Evolutionary conservation across 2,113 vertebrate species (phyloP).

Genomic region (Pan paniscus): DNA sequence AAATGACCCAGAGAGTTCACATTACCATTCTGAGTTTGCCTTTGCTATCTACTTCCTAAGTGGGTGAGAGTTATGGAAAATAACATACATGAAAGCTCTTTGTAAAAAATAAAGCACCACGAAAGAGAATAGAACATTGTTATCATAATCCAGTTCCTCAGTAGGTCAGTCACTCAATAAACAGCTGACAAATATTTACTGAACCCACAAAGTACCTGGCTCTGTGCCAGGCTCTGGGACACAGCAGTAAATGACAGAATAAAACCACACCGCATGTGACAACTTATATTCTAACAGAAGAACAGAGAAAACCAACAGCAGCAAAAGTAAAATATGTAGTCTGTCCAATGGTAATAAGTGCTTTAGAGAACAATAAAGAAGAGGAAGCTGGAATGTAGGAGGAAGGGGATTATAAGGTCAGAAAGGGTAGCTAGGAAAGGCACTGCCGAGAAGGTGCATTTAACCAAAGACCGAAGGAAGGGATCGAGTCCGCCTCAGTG

Average conservation of each 20-base stretch:
- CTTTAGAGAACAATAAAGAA: background rate
- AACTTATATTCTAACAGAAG: background rate
- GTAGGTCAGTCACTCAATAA: background rate
- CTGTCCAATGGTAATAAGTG: background rate
- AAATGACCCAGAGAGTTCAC: background rate
- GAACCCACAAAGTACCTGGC: background rate
- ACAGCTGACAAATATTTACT: slow-evolving; percentile 10
- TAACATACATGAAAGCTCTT: background rate
- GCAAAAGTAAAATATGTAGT: background rate
- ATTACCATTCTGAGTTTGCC: background rate
- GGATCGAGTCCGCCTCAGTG: background rate
- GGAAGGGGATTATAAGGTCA: background rate
- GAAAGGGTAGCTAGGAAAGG: background rate
- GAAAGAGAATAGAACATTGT: background rate
- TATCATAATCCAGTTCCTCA: background rate
- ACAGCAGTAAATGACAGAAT: background rate
- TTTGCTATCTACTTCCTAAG: background rate
- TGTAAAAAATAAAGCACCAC: background rate
- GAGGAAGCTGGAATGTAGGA: background rate
- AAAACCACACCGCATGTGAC: background rate
- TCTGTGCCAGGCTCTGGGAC: background rate
- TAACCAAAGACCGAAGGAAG: background rate
- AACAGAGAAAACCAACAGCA: background rate
- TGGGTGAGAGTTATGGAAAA: background rate
- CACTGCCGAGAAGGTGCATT: background rate